A percentile compares a stretch with the other conserved stretches of the same genome.
These are phyloP conservation scores for Acanthosepion lycidas DNA, from an alignment of 2,888 invertebrate species.

Conservation along the genomic window DNA sequence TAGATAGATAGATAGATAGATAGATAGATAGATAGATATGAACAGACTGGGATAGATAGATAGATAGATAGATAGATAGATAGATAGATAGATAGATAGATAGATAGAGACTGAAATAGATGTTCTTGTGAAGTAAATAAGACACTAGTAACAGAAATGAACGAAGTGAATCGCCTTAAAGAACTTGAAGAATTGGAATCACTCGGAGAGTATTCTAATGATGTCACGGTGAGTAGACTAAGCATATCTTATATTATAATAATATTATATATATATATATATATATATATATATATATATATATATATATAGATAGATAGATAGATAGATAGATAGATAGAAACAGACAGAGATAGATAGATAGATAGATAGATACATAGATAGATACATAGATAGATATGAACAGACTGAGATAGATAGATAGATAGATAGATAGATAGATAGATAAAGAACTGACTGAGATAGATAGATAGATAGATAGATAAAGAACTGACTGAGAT, in stretches of 20 bases:
- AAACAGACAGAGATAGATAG: no score
- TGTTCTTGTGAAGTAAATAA: no score
- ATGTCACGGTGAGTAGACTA: no score
- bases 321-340: no score
- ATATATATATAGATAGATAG: no score
- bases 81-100: background rate
- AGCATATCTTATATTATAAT: no score
- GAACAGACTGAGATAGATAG: background rate
- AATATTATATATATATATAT: no score
- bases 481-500: background rate
- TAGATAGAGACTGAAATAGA: background rate
- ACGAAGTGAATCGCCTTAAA: no score
- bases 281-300: no score
- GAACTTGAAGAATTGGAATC: no score
- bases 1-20: background rate
- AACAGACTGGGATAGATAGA: background rate
- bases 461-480: background rate
- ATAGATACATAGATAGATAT: background rate
- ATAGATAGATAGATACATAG: background rate
- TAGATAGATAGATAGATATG: background rate
- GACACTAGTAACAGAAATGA: no score
- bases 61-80: background rate
- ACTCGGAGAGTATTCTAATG: no score
- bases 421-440: background rate
- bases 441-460: background rate